phyloP scores from a whole-genome alignment of 2,797 vertebrate species.

The Cirrhinus mrigala region DNA sequence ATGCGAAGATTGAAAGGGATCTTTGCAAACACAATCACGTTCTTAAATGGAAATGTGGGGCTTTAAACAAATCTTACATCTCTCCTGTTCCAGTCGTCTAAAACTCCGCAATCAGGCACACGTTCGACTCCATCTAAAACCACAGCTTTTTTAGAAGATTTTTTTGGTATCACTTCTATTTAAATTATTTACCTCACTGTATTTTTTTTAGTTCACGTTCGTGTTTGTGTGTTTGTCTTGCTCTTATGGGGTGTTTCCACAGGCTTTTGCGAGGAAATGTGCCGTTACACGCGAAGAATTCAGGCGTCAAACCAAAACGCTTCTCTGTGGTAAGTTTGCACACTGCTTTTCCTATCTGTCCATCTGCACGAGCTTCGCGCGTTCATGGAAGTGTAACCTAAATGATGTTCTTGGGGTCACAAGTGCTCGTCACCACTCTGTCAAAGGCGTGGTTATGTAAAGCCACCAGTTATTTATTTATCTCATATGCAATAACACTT shows the following conservation, averaged over 20 bases:
- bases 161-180: conserved; percentile 77
- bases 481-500: conserved; percentile 61
- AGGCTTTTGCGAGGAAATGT: conserved; percentile 68
- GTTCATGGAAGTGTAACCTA: conserved; percentile 56
- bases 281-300: conserved; percentile 69
- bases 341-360: conserved; percentile 59
- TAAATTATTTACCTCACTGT: conserved; percentile 83
- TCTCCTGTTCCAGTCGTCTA: conserved; percentile 87
- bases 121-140: conserved; percentile 80
- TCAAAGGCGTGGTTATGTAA: conserved; percentile 85
- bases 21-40: conserved; percentile 93
- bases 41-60: conserved; percentile 90
- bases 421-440: conserved; percentile 83
- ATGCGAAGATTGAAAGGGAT: conserved; percentile 88
- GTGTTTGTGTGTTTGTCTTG: conserved; percentile 76
- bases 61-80: conserved; percentile 92
- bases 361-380: conserved; percentile 55
- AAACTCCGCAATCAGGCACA: conserved; percentile 87
- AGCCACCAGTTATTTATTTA: conserved; percentile 77
- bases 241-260: conserved; percentile 69
- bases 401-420: conserved; percentile 78
- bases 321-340: conserved; percentile 78
- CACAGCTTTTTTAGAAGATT: conserved; percentile 73
- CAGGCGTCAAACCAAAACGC: conserved; percentile 64
- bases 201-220: conserved; percentile 70